Evolutionary conservation across 2,888 invertebrate species (phyloP).

Genomic region (Heliconius hortense): DNA sequence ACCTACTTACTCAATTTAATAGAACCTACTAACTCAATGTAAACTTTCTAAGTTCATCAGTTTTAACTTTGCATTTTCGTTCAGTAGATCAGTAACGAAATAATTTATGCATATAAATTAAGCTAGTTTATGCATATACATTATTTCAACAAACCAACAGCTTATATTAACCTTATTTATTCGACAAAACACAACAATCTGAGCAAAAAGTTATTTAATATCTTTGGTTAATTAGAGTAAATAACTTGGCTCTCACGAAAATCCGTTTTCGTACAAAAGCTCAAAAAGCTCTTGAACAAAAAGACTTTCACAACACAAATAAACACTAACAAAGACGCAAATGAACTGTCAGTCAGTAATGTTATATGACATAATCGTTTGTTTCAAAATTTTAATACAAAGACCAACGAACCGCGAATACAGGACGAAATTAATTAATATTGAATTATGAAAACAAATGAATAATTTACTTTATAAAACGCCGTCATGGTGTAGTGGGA

Average conservation of each 20-base stretch:
- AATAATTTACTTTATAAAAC: constrained; percentile 45
- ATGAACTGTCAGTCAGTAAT: constrained; percentile 37
- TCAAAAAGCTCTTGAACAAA: constrained; percentile 5
- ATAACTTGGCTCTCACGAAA: not conserved
- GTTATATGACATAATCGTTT: constrained; percentile 37
- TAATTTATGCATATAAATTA: too few species aligned
- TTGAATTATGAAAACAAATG: constrained; percentile 59
- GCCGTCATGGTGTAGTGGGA: not conserved
- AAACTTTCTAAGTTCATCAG: too few species aligned
- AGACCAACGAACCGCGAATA: constrained; percentile 35
- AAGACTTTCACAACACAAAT: not conserved
- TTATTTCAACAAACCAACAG: not conserved
- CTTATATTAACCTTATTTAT: not conserved
- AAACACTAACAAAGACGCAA: constrained; percentile 32
- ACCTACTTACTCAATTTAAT: too few species aligned
- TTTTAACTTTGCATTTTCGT: too few species aligned
- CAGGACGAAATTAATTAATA: constrained; percentile 54
- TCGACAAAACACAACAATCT: not conserved
- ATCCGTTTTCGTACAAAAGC: constrained; percentile 4
- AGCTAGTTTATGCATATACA: too few species aligned
- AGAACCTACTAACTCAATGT: too few species aligned
- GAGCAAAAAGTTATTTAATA: constrained; percentile 1
- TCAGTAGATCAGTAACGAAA: too few species aligned
- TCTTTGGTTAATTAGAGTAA: constrained; percentile 1
- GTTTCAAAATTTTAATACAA: constrained; percentile 36